Evolutionary conservation across 1,140 invertebrate genomes (phyloP), one percentile per base, ranked within the genome.

Genomic region (Thereuonema tuberculata): DNA sequence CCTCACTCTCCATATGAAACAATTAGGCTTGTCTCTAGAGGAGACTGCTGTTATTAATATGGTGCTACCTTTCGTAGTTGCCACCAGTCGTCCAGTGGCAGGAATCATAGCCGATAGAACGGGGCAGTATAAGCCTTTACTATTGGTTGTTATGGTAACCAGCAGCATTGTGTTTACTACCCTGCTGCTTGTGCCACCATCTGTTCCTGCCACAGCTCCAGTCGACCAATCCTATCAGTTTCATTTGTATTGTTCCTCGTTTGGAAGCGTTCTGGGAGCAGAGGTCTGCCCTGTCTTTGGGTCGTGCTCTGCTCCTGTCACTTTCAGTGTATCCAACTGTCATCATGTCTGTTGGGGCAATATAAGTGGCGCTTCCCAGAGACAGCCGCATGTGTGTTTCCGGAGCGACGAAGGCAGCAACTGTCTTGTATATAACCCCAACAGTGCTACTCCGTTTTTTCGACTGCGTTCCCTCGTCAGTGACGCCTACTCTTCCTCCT

Each of bases 21-120:
- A 77, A 28, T 72, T 85, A 52, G 87, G 86, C 1, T 67, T 91
- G 48, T 81, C 81, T 43, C 74, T 79, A 60, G 75, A 80, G 15
- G 84, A 90, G 67, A 78, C 82, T 15, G 78, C 82, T 3, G 74
- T 84, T 17, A 82, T 89, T 61, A 86, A 84, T 29, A 82, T 84
- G 37, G 74, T 86, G 14, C 80, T 85, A 2, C 83, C 87, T 1
- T 79, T 83, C 54, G 74, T 87, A 1, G 82, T 85, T 0, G 76
- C 86, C 31, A 66, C 89, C 15, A 84, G 83, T 0, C 84, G 82
- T 14, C 69, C 83, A 46, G 73, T 84, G 27, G 78, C 78, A 15
- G 83, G 80, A 37, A 82, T 81, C 21, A 73, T 84, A 65, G 84
- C 86, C 58, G 87, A 84, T 74, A 76, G 74, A 58, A 64, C 81